Evolutionary conservation across 2,797 vertebrate species (phyloP), one percentile per base, ranked within the genome.

Genomic region (Gadopsis marmoratus): DNA sequence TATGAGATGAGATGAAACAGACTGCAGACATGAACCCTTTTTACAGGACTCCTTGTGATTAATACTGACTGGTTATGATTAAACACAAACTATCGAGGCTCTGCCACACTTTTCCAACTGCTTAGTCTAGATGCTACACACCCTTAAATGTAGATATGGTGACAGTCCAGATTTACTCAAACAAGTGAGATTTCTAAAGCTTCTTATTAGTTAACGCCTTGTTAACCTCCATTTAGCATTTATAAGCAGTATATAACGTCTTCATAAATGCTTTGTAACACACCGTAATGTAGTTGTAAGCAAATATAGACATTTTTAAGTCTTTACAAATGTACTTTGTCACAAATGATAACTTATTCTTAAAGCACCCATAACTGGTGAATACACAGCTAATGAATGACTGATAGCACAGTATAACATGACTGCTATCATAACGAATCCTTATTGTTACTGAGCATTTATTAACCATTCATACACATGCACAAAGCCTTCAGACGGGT

Each of bases 1-100:
- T 5, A 73, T 12, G 47, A 10, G 55, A 54, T 73, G 72, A 76
- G 73, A 82, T 82, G 63, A 78, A 78, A 76, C 55, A 73, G 59
- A 63, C 55, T 58, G 65, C 71, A 79, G 47, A 31, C 41, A 39
- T 80, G 21, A 58, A 80, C 0, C 0, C 14, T 19, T 21, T 74
- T 74, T 48, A 68, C 56, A 21, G 41, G 74, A 62, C n/a, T 69
- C 37, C 41, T 54, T 39, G 54, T 65, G 58, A 81, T 60, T 82
- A 79, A 81, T 53, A 79, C 75, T 76, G 69, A 55, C 47, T 29
- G 55, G 37, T 77, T 68, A 55, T 53, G 37, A 56, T 1, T 48
- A 33, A 68, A 72, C 47, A 73, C 11, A 9, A 56, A 39, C 59
- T 48, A 50, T 45, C 56, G 23, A 12, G 7, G n/a, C 67, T 78